phyloP scores from a whole-genome alignment of 1,140 invertebrate genomes.

The Lepidotrigona ventralis region DNA sequence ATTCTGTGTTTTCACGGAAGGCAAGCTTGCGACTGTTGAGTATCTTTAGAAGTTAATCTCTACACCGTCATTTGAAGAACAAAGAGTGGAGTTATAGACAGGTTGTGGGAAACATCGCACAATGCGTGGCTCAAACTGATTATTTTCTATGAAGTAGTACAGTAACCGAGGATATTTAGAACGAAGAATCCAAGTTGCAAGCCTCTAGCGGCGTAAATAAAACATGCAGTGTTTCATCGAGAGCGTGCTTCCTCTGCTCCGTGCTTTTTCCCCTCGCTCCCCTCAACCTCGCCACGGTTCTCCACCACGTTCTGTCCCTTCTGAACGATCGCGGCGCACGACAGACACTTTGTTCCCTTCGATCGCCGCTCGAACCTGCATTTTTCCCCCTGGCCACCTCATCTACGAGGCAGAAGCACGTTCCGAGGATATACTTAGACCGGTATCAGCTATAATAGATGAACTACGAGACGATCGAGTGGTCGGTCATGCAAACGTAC shows the following conservation, averaged over 20 bases:
- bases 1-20: too few relatives aligned
- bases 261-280: background rate
- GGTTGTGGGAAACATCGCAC: conserved; percentile 4
- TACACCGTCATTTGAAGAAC: background rate
- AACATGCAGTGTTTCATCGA: conserved; percentile 12
- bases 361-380: background rate
- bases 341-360: background rate
- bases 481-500: conserved; percentile 44
- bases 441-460: conserved; percentile 42
- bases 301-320: background rate
- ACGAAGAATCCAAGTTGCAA: background rate
- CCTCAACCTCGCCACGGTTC: background rate
- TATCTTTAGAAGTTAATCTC: background rate
- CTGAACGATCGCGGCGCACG: conserved; percentile 9
- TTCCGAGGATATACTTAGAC: conserved; percentile 36
- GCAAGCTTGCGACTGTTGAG: too few relatives aligned
- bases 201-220: conserved; percentile 7
- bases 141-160: background rate
- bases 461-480: conserved; percentile 26
- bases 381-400: conserved; percentile 6
- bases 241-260: background rate
- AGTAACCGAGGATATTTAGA: conserved; percentile 10
- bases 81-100: background rate
- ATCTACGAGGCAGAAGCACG: conserved; percentile 4
- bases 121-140: background rate